Base-by-base conservation (phyloP, 1,140 invertebrate species). In the Cheumatopsyche charites region DNA sequence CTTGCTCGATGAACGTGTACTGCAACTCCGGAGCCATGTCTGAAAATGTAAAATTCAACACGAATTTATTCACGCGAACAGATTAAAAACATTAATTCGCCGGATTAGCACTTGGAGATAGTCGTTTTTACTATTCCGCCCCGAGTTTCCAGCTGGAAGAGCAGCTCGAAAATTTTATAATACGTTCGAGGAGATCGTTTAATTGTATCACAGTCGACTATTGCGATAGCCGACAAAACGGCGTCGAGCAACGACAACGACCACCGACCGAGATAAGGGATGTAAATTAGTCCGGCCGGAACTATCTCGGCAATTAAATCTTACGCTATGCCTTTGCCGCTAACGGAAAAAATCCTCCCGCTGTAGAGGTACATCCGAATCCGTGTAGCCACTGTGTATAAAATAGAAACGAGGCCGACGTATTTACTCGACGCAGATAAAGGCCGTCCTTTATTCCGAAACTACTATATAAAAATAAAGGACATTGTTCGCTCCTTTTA, bases 1-100 rank as follows among this genome's bases (percentile, higher is more conserved):
- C 92, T 79, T 94, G 92, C 77, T 93, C 92, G 76, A 92, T 92
- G 80, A 94, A 94, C 11, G 90, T 92, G 77, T 92, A 92, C 79
- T 91, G 90, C 43, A 94, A 81, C 79, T 93, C 91, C 0, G 92
- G 92, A 5, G 91, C 87, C 5, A 92, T 92, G 76, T 92, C 91
- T 92, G 82, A 19, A 83, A 77, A 70, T 58, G 19, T 45, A 12
- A 47, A 43, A 61, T 23, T 36, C 29, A 36, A 36, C 29, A 4
- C 29, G 29, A 4, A 9, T 36, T 4, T 36, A 3, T 36, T 36
- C 42, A 13, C 17, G 13, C 17, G n/a, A n/a, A n/a, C n/a, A n/a
- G n/a, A n/a, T n/a, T n/a, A n/a, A n/a, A n/a, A n/a, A 5, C 45
- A 15, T 49, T 49, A 49, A 49, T 49, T 15, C 13, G 3, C 3